Conservation (phyloP, 2,888 invertebrate genomes). For the Leucophenga montana region DNA sequence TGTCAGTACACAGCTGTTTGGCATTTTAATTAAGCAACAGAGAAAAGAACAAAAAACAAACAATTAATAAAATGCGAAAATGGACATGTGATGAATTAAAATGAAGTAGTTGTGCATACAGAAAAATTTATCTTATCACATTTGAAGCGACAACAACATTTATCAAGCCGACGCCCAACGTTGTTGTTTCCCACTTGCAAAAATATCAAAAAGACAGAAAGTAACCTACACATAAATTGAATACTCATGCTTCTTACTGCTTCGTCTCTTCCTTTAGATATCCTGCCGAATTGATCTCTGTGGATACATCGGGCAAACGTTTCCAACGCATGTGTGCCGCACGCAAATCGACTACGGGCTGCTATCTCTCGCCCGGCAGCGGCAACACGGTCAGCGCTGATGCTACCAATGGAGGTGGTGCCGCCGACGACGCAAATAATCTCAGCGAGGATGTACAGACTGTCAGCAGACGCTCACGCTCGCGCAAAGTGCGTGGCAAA, state of each 20-base stretch:
- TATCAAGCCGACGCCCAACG: background rate
- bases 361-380: constrained; percentile 53
- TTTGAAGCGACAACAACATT: constrained; percentile 8
- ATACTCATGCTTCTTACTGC: background rate
- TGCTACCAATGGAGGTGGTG: constrained; percentile 49
- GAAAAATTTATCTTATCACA: background rate
- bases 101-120: too few relatives aligned
- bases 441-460: constrained; percentile 76
- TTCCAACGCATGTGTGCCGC: constrained; percentile 92
- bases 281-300: constrained; percentile 89
- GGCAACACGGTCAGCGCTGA: constrained; percentile 39
- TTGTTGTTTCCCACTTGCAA: background rate
- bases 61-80: background rate
- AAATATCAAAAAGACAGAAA: too few relatives aligned
- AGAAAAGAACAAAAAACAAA: background rate
- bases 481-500: constrained; percentile 85
- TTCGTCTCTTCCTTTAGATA: constrained; percentile 76
- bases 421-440: constrained; percentile 66
- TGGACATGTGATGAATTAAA: too few relatives aligned
- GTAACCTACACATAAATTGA: background rate
- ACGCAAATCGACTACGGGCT: constrained; percentile 81
- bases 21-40: constrained; percentile 11
- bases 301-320: constrained; percentile 90
- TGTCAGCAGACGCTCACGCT: constrained; percentile 81
- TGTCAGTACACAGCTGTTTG: background rate